Conservation (phyloP, 2,113 vertebrate species). For the Cavia aperea region DNA sequence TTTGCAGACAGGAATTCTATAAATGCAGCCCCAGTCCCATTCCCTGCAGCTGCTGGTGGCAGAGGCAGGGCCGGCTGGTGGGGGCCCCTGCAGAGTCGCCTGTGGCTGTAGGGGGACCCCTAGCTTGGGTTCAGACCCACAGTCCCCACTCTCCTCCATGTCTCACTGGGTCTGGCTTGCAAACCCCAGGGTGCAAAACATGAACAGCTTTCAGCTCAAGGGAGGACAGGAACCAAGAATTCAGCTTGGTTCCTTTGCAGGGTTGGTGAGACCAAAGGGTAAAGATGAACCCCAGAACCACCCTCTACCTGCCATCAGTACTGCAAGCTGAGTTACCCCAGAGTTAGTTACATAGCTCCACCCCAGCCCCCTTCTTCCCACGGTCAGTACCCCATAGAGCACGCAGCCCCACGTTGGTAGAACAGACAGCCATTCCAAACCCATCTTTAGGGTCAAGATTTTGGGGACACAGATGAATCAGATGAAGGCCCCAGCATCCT, state of each 20-base stretch:
- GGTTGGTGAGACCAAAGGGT: neutral
- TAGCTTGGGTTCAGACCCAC: neutral
- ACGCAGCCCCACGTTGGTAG: neutral
- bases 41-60: conserved; percentile 60
- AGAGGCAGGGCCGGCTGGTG: conserved; percentile 45
- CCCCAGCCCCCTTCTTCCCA: neutral
- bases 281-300: neutral
- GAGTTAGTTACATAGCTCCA: accelerated
- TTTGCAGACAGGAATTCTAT: conserved; percentile 78
- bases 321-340: neutral
- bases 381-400: no score
- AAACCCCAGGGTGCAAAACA: neutral
- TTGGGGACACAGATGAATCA: neutral
- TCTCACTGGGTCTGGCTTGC: neutral
- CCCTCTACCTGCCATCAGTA: neutral
- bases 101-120: neutral
- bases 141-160: neutral
- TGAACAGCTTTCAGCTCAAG: neutral
- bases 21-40: conserved; percentile 64
- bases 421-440: neutral
- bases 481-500: neutral
- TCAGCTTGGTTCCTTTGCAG: neutral
- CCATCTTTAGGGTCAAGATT: neutral
- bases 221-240: neutral
- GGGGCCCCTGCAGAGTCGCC: conserved; percentile 4